Evolutionary conservation across 2,797 vertebrate species (phyloP).

Genomic region (Argyrosomus regius): DNA sequence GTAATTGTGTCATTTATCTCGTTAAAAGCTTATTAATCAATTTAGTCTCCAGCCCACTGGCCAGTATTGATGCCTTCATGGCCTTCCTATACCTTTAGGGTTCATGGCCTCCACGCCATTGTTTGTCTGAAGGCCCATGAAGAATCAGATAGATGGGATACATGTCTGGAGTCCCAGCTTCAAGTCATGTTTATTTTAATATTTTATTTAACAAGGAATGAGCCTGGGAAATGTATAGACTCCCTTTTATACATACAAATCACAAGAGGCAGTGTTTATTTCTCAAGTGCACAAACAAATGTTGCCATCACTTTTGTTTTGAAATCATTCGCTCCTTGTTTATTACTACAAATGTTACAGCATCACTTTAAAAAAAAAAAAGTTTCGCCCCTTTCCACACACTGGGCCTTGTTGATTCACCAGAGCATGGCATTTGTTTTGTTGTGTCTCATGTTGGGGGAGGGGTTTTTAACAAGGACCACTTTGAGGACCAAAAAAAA

Average conservation of each 20-base stretch:
- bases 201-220: neutral
- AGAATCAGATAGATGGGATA: constrained; percentile 24
- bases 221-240: rapidly evolving
- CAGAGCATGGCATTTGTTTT: constrained; percentile 66
- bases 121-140: constrained; percentile 70
- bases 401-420: constrained; percentile 32
- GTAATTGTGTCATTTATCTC: neutral
- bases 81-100: constrained; percentile 69
- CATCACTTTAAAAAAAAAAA: neutral
- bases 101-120: constrained; percentile 82
- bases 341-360: neutral
- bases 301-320: neutral
- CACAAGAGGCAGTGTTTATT: neutral
- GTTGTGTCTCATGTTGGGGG: constrained; percentile 73
- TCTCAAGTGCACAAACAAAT: neutral
- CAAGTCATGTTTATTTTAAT: neutral
- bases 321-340: neutral
- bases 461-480: constrained; percentile 52
- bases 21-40: neutral
- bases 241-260: neutral
- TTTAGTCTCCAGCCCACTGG: constrained; percentile 33
- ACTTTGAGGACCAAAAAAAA: constrained; percentile 16
- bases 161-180: neutral
- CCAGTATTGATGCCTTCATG: constrained; percentile 61
- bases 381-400: neutral